These are phyloP conservation scores for Graphium colonna DNA, from an alignment of 2,888 invertebrate species.

Conservation along the genomic window DNA sequence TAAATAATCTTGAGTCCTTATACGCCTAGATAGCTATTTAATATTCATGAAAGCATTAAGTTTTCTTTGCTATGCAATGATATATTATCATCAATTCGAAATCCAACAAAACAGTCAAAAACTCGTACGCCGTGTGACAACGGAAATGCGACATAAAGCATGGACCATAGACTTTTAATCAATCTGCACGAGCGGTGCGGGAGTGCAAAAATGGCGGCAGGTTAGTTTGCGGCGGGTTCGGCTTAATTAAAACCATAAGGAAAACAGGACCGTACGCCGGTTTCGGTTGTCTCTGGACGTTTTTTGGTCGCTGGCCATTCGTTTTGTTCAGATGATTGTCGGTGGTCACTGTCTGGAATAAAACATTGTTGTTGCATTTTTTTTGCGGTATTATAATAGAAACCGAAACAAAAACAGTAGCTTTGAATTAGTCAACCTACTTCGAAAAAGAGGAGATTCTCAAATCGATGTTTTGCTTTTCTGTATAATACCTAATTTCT, in stretches of 20 bases:
- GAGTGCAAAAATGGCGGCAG: slow-evolving; percentile 75
- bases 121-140: slow-evolving; percentile 43
- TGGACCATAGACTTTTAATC: slow-evolving; percentile 80
- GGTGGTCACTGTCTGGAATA: no score
- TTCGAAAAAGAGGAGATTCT: no score
- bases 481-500: no score
- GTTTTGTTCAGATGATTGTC: slow-evolving; percentile 14
- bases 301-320: slow-evolving; percentile 42
- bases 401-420: no score
- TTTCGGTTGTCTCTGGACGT: slow-evolving; percentile 41
- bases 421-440: no score
- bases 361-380: neutral
- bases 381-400: neutral
- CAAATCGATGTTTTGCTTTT: neutral
- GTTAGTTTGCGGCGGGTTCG: slow-evolving; percentile 47
- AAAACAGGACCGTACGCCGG: slow-evolving; percentile 56
- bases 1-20: no score
- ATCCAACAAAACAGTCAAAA: no score
- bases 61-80: no score
- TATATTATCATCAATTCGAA: no score
- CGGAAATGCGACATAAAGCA: slow-evolving; percentile 67
- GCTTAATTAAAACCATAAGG: slow-evolving; percentile 81
- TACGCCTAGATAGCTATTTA: no score
- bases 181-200: slow-evolving; percentile 76
- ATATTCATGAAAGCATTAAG: no score